Percentiles rank a stretch among this genome's conserved stretches.
Conservation (phyloP, 2,888 invertebrate genomes). For the Tetheella fluctuosa region DNA sequence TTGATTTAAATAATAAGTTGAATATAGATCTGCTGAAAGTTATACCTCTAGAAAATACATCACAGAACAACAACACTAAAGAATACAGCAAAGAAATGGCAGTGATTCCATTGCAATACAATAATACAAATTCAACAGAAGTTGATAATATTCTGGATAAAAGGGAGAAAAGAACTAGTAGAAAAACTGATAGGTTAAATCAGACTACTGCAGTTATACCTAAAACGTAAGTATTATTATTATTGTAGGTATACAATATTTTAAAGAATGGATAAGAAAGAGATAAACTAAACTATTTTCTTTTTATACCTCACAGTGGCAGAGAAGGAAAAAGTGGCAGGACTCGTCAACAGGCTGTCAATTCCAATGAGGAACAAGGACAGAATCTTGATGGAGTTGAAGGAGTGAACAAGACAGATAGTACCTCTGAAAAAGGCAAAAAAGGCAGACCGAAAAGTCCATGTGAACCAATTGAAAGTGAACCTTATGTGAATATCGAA, state of each 20-base stretch:
- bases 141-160: slow-evolving; percentile 66
- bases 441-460: slow-evolving; percentile 84
- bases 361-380: slow-evolving; percentile 49
- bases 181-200: slow-evolving; percentile 78
- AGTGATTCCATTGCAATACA: slow-evolving; percentile 67
- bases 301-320: slow-evolving; percentile 54
- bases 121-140: slow-evolving; percentile 73
- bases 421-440: slow-evolving; percentile 67
- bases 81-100: slow-evolving; percentile 56
- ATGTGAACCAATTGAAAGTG: slow-evolving; percentile 87
- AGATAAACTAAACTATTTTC: background rate
- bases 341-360: slow-evolving; percentile 55
- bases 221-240: slow-evolving; percentile 70
- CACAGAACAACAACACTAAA: slow-evolving; percentile 35
- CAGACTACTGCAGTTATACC: slow-evolving; percentile 80
- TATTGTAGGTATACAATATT: background rate
- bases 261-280: background rate
- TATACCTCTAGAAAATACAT: slow-evolving; percentile 55
- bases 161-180: slow-evolving; percentile 78
- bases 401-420: slow-evolving; percentile 51
- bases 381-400: slow-evolving; percentile 44
- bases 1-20: slow-evolving; percentile 52
- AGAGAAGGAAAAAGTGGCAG: slow-evolving; percentile 75
- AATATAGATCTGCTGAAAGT: slow-evolving; percentile 63
- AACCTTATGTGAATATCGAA: slow-evolving; percentile 87